Evolutionary conservation across 2,888 invertebrate genomes (phyloP).

Genomic region (Pseudoips prasinana): DNA sequence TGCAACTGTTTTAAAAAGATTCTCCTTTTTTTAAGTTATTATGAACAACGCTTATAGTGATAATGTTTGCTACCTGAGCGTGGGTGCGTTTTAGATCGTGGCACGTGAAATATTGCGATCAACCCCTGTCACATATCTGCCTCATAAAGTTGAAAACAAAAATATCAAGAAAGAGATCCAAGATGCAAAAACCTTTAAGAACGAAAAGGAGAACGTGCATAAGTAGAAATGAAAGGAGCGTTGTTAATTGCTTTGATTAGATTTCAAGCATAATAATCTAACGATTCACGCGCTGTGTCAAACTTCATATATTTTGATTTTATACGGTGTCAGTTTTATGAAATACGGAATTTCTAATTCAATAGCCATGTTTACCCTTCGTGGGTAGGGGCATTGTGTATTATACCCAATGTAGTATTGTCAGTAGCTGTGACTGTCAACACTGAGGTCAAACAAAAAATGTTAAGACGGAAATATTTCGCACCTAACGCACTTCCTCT

Average conservation of each 20-base stretch:
- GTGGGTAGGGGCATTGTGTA: conserved; percentile 65
- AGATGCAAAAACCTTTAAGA: conserved; percentile 16
- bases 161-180: conserved; percentile 41
- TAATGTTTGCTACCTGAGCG: conserved; percentile 80
- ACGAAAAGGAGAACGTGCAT: conserved; percentile 36
- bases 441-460: conserved; percentile 58
- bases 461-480: conserved; percentile 70
- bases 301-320: conserved; percentile 76
- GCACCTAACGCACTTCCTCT: conserved; percentile 51
- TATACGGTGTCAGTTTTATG: conserved; percentile 57
- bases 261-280: conserved; percentile 81
- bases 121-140: conserved; percentile 76
- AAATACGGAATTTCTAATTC: conserved; percentile 57
- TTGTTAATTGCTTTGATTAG: conserved; percentile 78
- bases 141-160: conserved; percentile 54
- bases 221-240: conserved; percentile 51
- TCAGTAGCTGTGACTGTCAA: conserved; percentile 69
- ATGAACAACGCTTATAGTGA: conserved; percentile 71
- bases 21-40: conserved; percentile 58
- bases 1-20: conserved; percentile 25
- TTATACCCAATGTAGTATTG: conserved; percentile 52
- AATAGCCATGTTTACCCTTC: conserved; percentile 72
- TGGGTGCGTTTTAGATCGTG: conserved; percentile 66
- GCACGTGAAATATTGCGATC: conserved; percentile 72
- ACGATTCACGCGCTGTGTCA: conserved; percentile 72